Base-by-base conservation (phyloP, 1,140 invertebrate species). In the Arion vulgaris region DNA sequence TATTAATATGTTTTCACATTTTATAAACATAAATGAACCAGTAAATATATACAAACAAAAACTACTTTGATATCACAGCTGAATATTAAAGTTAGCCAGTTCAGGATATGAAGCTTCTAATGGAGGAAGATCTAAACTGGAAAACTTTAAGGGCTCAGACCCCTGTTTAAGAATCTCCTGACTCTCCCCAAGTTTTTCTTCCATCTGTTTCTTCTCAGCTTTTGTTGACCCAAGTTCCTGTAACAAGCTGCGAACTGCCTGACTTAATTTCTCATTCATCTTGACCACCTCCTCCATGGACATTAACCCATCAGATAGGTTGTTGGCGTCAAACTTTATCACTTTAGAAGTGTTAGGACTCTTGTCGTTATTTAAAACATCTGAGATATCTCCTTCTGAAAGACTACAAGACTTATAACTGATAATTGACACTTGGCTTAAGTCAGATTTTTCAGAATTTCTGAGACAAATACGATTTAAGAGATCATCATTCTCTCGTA, bases 181-280 rank as follows among this genome's bases (percentile, higher is more conserved):
- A 39, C 76, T 78, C 13, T 78, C 76, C 19, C 76, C 34, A 36
- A 78, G 76, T 28, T 78, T 78, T 39, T 78, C 76, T 45, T 62
- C 76, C 57, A 78, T 78, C 28, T 78, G 76, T 39, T 68, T 78
- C 34, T 78, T 78, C 57, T 78, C 76, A 36, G 76, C 76, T 66
- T 78, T 62, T 13, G 57, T 78, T 38, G 57, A 62, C 0, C 57
- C 76, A 62, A 78, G 62, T 34, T 78, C 76, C 53, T 78, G 51
- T 23, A 78, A 41, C 32, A 78, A 34, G 39, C 76, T 66, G 23
- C 57, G 13, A 49, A 78, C 76, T 34, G 76, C 76, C 51, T 66
- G 38, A n/a, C 51, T 78, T 23, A 78, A 39, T n/a, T 66, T 78
- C 34, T 66, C 39, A n/a, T 78, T 78, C 34, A 78, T 34, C 36